Conservation (phyloP, 2,888 invertebrate genomes). For the Scaptomyza cyrtandrae region DNA sequence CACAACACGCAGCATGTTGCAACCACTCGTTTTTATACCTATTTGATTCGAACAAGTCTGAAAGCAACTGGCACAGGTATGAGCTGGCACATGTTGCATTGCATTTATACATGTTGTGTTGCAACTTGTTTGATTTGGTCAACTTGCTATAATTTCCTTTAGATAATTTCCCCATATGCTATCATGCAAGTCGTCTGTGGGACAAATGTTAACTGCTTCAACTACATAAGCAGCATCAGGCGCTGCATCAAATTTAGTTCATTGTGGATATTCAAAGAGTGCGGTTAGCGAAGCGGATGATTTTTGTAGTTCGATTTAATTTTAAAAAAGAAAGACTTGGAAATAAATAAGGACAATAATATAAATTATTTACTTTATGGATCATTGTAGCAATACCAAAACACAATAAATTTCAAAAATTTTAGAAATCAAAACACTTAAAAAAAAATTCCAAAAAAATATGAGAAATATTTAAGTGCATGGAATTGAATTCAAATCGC, state of each 20-base stretch:
- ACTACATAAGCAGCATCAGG: constrained; percentile 25
- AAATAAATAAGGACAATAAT: background rate
- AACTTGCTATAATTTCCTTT: background rate
- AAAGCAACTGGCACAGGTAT: background rate
- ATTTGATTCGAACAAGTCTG: background rate
- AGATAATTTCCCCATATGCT: constrained; percentile 15
- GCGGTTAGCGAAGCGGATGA: constrained; percentile 41
- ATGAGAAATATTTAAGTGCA: background rate
- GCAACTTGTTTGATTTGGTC: constrained; percentile 9
- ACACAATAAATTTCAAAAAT: background rate
- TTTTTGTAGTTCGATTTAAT: background rate
- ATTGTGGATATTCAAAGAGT: constrained; percentile 42
- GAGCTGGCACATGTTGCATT: background rate
- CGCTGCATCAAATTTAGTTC: constrained; percentile 53
- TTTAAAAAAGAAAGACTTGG: constrained; percentile 1
- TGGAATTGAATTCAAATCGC: background rate
- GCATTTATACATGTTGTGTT: background rate
- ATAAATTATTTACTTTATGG: background rate
- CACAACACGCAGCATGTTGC: background rate
- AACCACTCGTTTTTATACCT: background rate
- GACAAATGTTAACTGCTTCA: background rate
- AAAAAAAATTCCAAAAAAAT: background rate
- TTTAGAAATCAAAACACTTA: background rate
- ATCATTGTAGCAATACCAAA: background rate
- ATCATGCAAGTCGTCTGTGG: constrained; percentile 13